Percentiles rank a stretch among this genome's conserved stretches.
These are phyloP conservation scores for Geococcyx californianus DNA, from an alignment of 2,113 vertebrate genomes.

Conservation along the genomic window DNA sequence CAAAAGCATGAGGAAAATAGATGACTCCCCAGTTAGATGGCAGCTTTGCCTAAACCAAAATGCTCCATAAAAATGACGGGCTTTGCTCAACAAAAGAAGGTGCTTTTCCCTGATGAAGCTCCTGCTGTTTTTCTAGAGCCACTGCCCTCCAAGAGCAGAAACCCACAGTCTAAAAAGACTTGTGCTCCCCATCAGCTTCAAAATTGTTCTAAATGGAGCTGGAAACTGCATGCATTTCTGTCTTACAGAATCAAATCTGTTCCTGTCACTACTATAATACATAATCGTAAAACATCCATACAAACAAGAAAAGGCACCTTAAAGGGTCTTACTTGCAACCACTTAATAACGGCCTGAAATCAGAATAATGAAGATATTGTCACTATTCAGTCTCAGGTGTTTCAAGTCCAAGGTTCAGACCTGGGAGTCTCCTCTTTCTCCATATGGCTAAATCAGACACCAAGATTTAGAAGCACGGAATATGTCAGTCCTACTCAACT, in stretches of 20 bases:
- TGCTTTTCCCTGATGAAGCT: neutral
- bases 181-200: neutral
- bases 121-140: neutral
- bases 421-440: neutral
- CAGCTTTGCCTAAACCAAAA: conserved; percentile 54
- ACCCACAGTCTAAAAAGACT: neutral
- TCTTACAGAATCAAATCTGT: neutral
- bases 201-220: neutral
- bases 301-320: neutral
- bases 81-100: neutral
- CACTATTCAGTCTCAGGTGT: neutral
- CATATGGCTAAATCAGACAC: neutral
- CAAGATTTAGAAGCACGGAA: neutral
- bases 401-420: neutral
- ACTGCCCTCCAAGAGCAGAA: neutral
- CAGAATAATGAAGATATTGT: neutral
- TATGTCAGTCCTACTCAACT: neutral
- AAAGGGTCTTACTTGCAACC: neutral
- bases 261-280: neutral
- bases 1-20: conserved; percentile 48
- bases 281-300: neutral
- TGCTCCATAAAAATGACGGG: conserved; percentile 2
- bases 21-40: neutral
- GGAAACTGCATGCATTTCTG: accelerated
- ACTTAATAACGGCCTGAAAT: neutral